A percentile compares a stretch with the other conserved stretches of the same genome.
Evolutionary conservation across 2,113 vertebrate genomes (phyloP).

Genomic region (Cromileptes altivelis): DNA sequence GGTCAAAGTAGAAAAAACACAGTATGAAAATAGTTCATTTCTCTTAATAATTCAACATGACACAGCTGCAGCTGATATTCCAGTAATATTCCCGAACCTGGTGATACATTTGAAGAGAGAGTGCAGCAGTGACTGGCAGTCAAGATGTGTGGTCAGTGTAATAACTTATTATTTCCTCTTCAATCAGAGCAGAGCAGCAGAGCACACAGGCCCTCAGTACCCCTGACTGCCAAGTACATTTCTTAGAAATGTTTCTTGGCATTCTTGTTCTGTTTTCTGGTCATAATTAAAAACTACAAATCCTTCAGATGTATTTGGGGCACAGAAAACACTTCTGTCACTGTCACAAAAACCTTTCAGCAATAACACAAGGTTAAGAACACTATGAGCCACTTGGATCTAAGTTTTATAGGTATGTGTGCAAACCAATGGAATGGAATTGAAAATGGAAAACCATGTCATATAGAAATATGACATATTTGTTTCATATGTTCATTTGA

Average conservation of each 20-base stretch:
- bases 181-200: background rate
- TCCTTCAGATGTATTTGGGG: background rate
- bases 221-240: background rate
- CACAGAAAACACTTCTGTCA: background rate
- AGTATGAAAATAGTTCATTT: background rate
- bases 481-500: too few relatives aligned
- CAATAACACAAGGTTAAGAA: too few relatives aligned
- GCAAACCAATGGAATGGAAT: too few relatives aligned
- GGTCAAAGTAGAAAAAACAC: background rate
- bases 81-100: background rate
- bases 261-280: background rate
- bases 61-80: background rate
- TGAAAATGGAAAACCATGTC: too few relatives aligned
- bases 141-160: background rate
- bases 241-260: slow-evolving; percentile 1
- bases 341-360: background rate
- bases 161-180: background rate
- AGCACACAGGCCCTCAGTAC: background rate
- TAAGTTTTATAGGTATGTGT: too few relatives aligned
- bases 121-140: too few relatives aligned
- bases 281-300: background rate
- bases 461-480: too few relatives aligned
- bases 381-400: too few relatives aligned
- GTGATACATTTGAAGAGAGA: background rate
- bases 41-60: background rate